phyloP scores from a whole-genome alignment of 2,797 vertebrate genomes.

The Notolabrus celidotus region DNA sequence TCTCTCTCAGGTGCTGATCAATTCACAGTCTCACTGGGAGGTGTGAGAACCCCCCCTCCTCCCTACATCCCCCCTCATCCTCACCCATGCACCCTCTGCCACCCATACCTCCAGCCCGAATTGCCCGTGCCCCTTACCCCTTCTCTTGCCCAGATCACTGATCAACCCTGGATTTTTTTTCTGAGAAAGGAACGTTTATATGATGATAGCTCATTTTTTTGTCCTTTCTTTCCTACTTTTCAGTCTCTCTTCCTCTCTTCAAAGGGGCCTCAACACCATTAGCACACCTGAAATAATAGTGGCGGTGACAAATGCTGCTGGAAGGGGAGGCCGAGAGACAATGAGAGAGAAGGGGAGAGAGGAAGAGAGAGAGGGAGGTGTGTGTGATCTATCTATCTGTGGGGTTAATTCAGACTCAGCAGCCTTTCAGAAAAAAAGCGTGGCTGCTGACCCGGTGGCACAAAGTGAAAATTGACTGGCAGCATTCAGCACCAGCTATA shows the following conservation, averaged over 20 bases:
- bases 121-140: conserved; percentile 33
- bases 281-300: conserved; percentile 89
- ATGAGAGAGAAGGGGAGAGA: conserved; percentile 4
- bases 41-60: conserved; percentile 73
- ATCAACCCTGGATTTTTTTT: conserved; percentile 40
- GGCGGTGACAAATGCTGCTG: conserved; percentile 76
- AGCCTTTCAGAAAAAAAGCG: conserved; percentile 67
- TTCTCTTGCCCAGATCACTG: conserved; percentile 31
- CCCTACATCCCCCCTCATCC: conserved; percentile 20
- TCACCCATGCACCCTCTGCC: conserved; percentile 51
- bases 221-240: conserved; percentile 11
- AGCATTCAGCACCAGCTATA: conserved; percentile 56
- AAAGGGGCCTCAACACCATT: conserved; percentile 82
- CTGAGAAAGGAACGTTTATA: neutral
- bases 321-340: conserved; percentile 58
- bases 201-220: conserved; percentile 13
- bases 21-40: conserved; percentile 86
- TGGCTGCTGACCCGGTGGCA: conserved; percentile 67
- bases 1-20: conserved; percentile 85
- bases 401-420: conserved; percentile 71
- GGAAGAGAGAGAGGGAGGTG: conserved; percentile 37
- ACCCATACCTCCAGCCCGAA: conserved; percentile 37
- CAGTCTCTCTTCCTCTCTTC: conserved; percentile 25
- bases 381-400: conserved; percentile 58
- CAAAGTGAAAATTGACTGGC: conserved; percentile 80